A percentile compares a stretch with the other conserved stretches of the same genome.
These are phyloP conservation scores for Nudaria mundana DNA, from an alignment of 2,888 invertebrate species.

Conservation along the genomic window DNA sequence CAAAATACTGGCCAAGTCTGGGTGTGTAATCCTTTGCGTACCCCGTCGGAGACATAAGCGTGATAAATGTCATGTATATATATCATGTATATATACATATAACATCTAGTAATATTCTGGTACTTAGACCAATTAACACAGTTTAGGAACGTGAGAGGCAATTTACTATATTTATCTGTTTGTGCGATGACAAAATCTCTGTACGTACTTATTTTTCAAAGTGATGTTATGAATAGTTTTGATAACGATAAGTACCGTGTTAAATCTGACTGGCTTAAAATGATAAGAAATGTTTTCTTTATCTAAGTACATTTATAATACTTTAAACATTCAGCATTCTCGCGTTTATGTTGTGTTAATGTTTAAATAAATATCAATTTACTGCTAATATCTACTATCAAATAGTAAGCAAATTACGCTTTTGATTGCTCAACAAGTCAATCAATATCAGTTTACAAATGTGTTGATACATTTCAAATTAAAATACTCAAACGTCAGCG, in stretches of 20 bases:
- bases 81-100: conserved; percentile 12
- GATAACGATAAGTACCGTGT: conserved; percentile 22
- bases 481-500: neutral
- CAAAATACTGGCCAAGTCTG: too few relatives aligned
- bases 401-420: conserved; percentile 6
- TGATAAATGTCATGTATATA: too few relatives aligned
- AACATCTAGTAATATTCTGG: conserved; percentile 17
- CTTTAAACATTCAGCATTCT: conserved; percentile 6
- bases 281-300: conserved; percentile 32
- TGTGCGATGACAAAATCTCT: conserved; percentile 25
- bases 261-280: conserved; percentile 27
- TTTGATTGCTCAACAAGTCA: conserved; percentile 2
- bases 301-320: conserved; percentile 19
- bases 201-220: conserved; percentile 14
- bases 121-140: conserved; percentile 44
- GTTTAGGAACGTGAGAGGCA: conserved; percentile 28
- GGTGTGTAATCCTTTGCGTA: too few relatives aligned
- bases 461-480: neutral
- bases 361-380: conserved; percentile 16
- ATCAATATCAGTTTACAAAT: neutral
- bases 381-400: conserved; percentile 5
- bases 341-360: conserved; percentile 13
- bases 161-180: conserved; percentile 15
- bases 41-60: too few relatives aligned
- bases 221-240: conserved; percentile 19